These are phyloP conservation scores for Vimba vimba DNA, from an alignment of 2,113 vertebrate genomes.

Conservation along the genomic window DNA sequence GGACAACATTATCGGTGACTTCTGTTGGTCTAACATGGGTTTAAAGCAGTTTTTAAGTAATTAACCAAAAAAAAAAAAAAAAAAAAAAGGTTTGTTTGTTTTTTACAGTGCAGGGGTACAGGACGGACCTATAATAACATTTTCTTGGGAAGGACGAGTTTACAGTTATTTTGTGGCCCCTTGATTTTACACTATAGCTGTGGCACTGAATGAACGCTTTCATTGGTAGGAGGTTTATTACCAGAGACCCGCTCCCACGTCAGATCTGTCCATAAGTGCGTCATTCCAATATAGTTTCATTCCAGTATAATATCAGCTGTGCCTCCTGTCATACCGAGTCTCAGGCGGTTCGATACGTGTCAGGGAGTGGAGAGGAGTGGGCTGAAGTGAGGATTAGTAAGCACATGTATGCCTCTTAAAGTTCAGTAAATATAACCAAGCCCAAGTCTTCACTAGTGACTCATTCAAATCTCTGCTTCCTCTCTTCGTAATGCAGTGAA, in stretches of 20 bases:
- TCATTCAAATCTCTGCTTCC: neutral
- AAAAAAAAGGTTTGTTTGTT: no score
- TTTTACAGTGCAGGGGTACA: no score
- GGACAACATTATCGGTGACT: neutral
- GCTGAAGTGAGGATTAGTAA: conserved; percentile 28
- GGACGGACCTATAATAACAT: no score
- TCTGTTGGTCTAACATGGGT: neutral
- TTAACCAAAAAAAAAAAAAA: no score
- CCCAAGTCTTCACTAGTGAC: conserved; percentile 19
- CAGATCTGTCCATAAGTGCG: neutral
- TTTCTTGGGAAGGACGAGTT: neutral
- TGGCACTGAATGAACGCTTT: neutral
- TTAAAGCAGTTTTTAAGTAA: neutral
- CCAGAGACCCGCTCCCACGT: neutral
- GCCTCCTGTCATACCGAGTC: neutral
- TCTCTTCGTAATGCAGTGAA: neutral
- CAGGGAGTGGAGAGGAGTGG: conserved; percentile 40
- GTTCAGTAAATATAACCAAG: conserved; percentile 35
- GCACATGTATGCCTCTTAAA: neutral
- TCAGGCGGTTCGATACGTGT: neutral
- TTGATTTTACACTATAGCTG: neutral
- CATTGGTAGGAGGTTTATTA: neutral
- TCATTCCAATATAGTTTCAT: neutral
- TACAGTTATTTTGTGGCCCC: neutral
- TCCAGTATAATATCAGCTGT: neutral